Base-by-base conservation (phyloP, 2,888 invertebrate genomes). In the Belgica antarctica region DNA sequence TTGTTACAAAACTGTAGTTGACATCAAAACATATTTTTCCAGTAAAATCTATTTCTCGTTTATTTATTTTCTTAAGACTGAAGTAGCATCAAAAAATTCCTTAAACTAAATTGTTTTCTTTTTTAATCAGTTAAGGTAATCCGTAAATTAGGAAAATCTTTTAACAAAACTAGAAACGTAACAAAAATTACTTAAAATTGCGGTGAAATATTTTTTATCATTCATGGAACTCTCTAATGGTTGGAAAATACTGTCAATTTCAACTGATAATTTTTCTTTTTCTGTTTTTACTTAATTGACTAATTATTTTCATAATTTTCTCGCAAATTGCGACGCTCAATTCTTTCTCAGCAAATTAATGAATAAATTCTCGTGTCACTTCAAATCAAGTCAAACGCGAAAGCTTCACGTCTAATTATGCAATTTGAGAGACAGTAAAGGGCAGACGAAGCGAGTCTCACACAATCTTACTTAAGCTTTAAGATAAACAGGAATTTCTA, bases 221-320 rank as follows among this genome's bases (percentile, higher is more conserved):
- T 12, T 41, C n/a, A 41, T 19, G 52, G 22, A 52, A 52, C n/a
- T n/a, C n/a, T n/a, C n/a, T n/a, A n/a, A n/a, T n/a, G n/a, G 41
- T 4, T 41, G 41, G 15, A 52, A 52, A 52, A 17, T 52, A 52
- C 52, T 52, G 17, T 52, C 22, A 52, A 4, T 22, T 52, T 52
- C 2, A 31, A 31, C 34, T 31, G 5, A 8, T 31, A 31, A 31
- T 31, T 31, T 12, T 31, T 31, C 34, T 12, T 52, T 5, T 41
- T 34, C 34, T 12, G 15, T 41, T 41, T 41, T 52, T 52, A 22
- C 52, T 52, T 52, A 52, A 52, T 19, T 52, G 52, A 22, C 52
- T 52, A 52, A 52, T 52, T 52, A 19, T 17, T 52, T 52, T 12
- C 8, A 7, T 52, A 52, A 3, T 52, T 52, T 52, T 52, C 12